phyloP scores from a whole-genome alignment of 1,140 invertebrate species.

The Chrysomallon squamiferum region DNA sequence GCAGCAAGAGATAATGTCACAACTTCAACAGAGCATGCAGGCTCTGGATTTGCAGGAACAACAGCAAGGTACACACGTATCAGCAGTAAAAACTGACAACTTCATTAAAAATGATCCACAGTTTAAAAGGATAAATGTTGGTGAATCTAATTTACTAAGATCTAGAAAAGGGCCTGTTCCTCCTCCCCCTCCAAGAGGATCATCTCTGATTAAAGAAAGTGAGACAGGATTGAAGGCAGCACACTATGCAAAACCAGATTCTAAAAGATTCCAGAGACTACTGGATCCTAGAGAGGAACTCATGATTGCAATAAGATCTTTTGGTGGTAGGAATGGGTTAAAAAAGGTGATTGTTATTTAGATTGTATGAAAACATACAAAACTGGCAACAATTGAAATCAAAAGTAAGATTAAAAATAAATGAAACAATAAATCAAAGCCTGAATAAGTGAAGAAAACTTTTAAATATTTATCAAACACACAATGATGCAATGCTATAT shows the following conservation, averaged over 20 bases:
- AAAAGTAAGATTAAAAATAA: too few species aligned
- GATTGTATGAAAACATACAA: too few species aligned
- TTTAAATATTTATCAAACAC: too few species aligned
- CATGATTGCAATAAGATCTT: conserved; percentile 76
- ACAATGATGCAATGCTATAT: too few species aligned
- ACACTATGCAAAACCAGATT: conserved; percentile 18
- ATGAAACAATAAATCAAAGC: too few species aligned
- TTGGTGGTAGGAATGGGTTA: conserved; percentile 67
- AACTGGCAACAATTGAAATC: too few species aligned
- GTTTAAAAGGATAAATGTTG: too few species aligned
- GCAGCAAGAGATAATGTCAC: conserved; percentile 46
- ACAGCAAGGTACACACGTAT: background rate
- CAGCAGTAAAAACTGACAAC: background rate
- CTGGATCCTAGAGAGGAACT: conserved; percentile 72
- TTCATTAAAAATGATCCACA: too few species aligned
- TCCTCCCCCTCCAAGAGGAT: background rate
- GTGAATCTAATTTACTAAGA: too few species aligned
- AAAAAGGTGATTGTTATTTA: too few species aligned
- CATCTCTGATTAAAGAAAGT: conserved; percentile 16
- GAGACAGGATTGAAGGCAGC: conserved; percentile 9
- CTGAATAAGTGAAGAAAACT: too few species aligned
- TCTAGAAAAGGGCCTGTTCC: conserved; percentile 7
- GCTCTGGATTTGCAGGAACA: conserved; percentile 29
- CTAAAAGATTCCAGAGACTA: conserved; percentile 44
- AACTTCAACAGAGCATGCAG: conserved; percentile 48